Base-by-base conservation (phyloP, 1,140 invertebrate species). In the Dinoponera quadriceps region DNA sequence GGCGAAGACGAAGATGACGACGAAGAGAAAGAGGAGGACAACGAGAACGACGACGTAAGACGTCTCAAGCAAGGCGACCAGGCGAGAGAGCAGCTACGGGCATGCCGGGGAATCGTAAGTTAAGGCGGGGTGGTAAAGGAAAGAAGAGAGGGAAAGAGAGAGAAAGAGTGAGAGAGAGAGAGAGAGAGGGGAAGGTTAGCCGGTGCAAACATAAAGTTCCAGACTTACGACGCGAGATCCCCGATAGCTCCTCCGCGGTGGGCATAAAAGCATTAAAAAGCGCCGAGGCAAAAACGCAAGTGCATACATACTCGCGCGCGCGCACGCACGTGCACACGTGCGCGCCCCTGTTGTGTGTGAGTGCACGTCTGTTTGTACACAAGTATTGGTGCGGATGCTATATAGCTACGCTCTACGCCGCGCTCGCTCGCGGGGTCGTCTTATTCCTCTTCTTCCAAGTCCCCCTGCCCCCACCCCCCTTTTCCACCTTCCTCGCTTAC, bases 191-290 rank as follows among this genome's bases (percentile, higher is more conserved):
- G 89, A 90, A 91, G 92, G 90, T 93, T 93, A 92, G 91, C 92
- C 89, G 88, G 93, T 90, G 90, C 91, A 91, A 92, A 94, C 93
- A 94, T 94, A 94, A 94, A 94, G 94, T 94, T 94, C 92, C 93
- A 94, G 93, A 94, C 94, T 94, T 94, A 94, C 94, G 94, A 94
- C 93, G 92, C 92, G 90, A 94, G 94, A 94, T 94, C 91, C 91
- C 82, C 94, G 94, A 94, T 94, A 94, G 93, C 92, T 93, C 91
- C 93, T 93, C 92, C 90, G 92, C 93, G 93, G 93, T 94, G 90
- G 93, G 93, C 92, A 94, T 94, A 92, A 94, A 94, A 92, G 94
- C 93, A 94, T 94, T 91, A 89, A 90, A 89, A 91, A 87, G 81
- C 85, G 83, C 77, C 78, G 80, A 85, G 89, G 89, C 74, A 87